Evolutionary conservation across 2,797 vertebrate genomes (phyloP).

Genomic region (Eremophila alpestris): DNA sequence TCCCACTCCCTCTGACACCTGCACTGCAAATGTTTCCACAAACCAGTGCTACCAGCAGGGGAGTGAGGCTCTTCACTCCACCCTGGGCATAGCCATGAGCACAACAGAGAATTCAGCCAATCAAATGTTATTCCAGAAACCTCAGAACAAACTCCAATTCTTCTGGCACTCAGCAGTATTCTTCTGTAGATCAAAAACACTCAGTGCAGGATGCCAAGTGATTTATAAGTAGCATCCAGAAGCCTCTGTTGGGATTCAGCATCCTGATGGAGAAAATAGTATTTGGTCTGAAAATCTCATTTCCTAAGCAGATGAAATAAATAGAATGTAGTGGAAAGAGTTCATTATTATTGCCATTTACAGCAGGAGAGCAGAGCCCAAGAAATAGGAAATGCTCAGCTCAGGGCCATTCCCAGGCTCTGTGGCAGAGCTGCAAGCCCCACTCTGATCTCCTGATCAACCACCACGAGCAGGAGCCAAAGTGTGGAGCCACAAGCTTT

Average conservation of each 20-base stretch:
- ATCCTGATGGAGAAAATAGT: background rate
- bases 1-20: background rate
- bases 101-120: background rate
- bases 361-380: background rate
- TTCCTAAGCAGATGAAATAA: background rate
- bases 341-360: background rate
- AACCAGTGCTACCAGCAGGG: background rate
- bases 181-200: background rate
- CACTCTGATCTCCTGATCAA: background rate
- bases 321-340: background rate
- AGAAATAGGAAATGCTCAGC: background rate
- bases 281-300: conserved; percentile 8
- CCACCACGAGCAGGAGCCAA: no score
- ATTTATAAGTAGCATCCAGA: background rate
- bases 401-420: background rate
- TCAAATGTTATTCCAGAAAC: background rate
- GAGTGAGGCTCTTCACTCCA: background rate
- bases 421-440: background rate
- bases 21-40: background rate
- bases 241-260: background rate
- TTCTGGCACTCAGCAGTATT: background rate
- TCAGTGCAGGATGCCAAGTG: background rate
- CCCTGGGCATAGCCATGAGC: background rate
- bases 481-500: no score
- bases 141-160: background rate